These are phyloP conservation scores for Hemicentrotus pulcherrimus DNA, from an alignment of 35 echinoderm and acorn worm species.

Conservation along the genomic window DNA sequence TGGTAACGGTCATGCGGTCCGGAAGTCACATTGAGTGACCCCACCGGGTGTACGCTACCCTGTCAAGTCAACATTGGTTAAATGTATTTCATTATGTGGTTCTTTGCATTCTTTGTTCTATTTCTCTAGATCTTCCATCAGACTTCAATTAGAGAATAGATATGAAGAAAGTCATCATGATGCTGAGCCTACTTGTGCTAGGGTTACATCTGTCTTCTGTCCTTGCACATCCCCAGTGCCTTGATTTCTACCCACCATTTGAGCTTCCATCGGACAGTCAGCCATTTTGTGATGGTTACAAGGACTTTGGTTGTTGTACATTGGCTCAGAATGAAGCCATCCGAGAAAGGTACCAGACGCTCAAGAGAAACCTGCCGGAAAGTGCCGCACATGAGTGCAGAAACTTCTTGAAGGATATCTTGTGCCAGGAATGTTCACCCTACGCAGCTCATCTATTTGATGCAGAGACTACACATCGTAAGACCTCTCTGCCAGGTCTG, in stretches of 20 bases:
- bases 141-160: too few relatives aligned
- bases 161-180: neutral
- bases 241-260: slow-evolving; percentile 86
- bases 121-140: too few relatives aligned
- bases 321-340: slow-evolving; percentile 54
- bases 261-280: slow-evolving; percentile 42
- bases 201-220: neutral
- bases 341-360: neutral
- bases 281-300: slow-evolving; percentile 73
- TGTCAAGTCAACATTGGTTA: too few relatives aligned
- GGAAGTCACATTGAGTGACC: too few relatives aligned
- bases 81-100: too few relatives aligned
- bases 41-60: too few relatives aligned
- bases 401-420: slow-evolving; percentile 74
- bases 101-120: too few relatives aligned
- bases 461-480: slow-evolving; percentile 58
- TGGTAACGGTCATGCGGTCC: too few relatives aligned
- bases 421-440: slow-evolving; percentile 95
- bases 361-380: slow-evolving; percentile 33
- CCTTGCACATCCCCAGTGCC: slow-evolving; percentile 81
- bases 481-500: slow-evolving; percentile 75
- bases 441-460: slow-evolving; percentile 87
- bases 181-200: neutral
- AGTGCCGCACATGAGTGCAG: slow-evolving; percentile 34
- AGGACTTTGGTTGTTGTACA: slow-evolving; percentile 82